phyloP scores from a whole-genome alignment of 2,888 invertebrate genomes.

The Pyrgus malvae region DNA sequence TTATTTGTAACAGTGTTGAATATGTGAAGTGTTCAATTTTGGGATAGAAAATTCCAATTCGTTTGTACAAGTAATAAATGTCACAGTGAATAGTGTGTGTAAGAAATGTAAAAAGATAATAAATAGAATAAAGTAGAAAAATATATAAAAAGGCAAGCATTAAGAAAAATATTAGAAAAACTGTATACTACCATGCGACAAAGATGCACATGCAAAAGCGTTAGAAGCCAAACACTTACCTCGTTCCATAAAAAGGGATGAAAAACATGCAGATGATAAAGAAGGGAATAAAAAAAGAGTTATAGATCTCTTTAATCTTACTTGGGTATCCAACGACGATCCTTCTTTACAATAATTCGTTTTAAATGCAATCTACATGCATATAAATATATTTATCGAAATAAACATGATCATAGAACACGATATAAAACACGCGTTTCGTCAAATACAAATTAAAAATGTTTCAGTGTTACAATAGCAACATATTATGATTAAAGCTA shows the following conservation, averaged over 20 bases:
- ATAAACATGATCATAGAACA: conserved; percentile 50
- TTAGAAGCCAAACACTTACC: conserved; percentile 61
- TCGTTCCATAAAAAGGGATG: conserved; percentile 40
- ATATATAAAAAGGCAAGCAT: conserved; percentile 66
- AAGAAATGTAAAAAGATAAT: conserved; percentile 55
- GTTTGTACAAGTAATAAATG: conserved; percentile 61
- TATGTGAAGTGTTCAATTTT: conserved; percentile 76
- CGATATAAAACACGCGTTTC: conserved; percentile 42
- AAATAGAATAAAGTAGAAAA: conserved; percentile 55
- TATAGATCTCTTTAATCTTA: conserved; percentile 67
- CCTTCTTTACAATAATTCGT: conserved; percentile 62
- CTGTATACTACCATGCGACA: conserved; percentile 62
- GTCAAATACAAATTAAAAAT: conserved; percentile 58
- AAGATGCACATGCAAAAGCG: conserved; percentile 66
- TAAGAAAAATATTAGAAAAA: conserved; percentile 49
- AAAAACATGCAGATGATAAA: conserved; percentile 60
- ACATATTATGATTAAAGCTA: conserved; percentile 71
- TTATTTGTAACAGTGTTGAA: conserved; percentile 56
- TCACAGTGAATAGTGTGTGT: conserved; percentile 39
- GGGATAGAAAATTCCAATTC: conserved; percentile 63
- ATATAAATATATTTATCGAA: conserved; percentile 50
- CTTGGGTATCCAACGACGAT: conserved; percentile 80
- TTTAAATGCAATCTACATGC: conserved; percentile 61
- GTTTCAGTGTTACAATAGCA: conserved; percentile 65
- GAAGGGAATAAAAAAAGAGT: conserved; percentile 56